Conservation (phyloP, 2,797 vertebrate species). For the Pangasius mekongensis region DNA sequence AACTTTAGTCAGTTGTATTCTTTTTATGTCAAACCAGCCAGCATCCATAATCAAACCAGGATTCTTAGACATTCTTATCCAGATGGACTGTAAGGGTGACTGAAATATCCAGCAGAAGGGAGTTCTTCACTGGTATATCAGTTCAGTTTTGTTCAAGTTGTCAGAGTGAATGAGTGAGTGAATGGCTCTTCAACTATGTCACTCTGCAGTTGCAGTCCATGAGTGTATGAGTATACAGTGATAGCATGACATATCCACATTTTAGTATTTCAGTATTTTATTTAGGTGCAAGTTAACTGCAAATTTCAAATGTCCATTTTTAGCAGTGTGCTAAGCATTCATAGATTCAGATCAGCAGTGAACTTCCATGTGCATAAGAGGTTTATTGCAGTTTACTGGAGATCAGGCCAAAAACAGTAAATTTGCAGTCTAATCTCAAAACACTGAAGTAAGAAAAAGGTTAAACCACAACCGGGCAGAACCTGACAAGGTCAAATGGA, state of each 20-base stretch:
- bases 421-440: neutral
- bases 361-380: neutral
- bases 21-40: neutral
- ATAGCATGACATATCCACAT: neutral
- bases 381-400: neutral
- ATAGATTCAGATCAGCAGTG: neutral
- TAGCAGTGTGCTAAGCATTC: neutral
- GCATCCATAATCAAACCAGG: neutral
- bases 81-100: neutral
- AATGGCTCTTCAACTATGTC: neutral
- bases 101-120: neutral
- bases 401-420: neutral
- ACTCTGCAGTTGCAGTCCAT: neutral
- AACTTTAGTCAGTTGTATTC: neutral
- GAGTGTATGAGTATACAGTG: neutral
- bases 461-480: neutral
- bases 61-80: neutral
- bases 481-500: neutral
- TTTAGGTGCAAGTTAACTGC: neutral
- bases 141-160: neutral
- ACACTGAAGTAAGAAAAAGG: neutral
- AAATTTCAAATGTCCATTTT: neutral
- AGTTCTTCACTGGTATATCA: neutral
- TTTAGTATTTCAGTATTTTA: constrained; percentile 8
- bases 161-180: too few relatives aligned